A percentile compares a stretch with the other conserved stretches of the same genome.
phyloP scores from a whole-genome alignment of 1,140 invertebrate species.

The Adoxophyes honmai region DNA sequence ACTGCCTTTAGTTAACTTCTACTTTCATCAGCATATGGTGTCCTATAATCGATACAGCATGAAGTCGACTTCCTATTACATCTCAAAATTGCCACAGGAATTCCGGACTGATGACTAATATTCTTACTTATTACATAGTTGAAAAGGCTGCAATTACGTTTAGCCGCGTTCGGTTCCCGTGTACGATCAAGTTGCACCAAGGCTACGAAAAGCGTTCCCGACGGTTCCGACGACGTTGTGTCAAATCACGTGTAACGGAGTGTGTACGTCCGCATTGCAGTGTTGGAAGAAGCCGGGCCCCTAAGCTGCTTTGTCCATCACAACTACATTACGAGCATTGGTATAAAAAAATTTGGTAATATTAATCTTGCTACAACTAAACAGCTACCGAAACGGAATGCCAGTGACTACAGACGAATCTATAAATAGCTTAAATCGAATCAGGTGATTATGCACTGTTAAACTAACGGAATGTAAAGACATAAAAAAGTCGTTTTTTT shows the following conservation, averaged over 20 bases:
- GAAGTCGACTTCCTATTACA: no score
- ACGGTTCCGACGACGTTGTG: no score
- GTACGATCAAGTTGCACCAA: no score
- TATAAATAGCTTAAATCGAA: conserved; percentile 31
- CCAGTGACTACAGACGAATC: conserved; percentile 35
- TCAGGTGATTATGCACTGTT: conserved; percentile 57
- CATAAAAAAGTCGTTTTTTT: conserved; percentile 37
- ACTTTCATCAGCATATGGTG: no score
- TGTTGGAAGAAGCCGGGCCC: not conserved
- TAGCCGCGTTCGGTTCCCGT: no score
- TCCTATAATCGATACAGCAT: no score
- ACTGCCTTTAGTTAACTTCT: no score
- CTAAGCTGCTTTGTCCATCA: conserved; percentile 23
- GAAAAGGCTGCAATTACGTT: no score
- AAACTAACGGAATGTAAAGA: conserved; percentile 64
- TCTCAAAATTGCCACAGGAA: no score
- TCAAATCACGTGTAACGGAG: conserved; percentile 26
- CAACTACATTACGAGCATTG: conserved; percentile 60
- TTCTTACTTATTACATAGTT: no score
- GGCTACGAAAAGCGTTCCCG: no score
- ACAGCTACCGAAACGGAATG: conserved; percentile 62
- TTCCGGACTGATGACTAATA: no score
- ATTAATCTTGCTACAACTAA: conserved; percentile 50
- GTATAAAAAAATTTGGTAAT: conserved; percentile 73
- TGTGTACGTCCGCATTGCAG: not conserved